A percentile compares a stretch with the other conserved stretches of the same genome.
phyloP scores from a whole-genome alignment of 1,140 invertebrate genomes.

The Drosophila kepulauana region DNA sequence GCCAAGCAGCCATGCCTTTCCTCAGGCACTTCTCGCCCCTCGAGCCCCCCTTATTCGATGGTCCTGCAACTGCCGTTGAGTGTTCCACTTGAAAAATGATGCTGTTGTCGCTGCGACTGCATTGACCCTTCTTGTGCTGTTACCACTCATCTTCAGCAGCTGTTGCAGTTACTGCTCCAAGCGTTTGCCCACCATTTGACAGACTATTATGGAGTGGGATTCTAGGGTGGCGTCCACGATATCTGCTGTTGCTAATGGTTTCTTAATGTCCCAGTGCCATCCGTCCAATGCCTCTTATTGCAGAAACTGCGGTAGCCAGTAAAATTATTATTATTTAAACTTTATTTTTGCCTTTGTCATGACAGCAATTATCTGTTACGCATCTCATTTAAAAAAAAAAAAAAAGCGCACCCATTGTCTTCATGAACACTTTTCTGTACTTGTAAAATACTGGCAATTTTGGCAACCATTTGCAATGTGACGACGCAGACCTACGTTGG shows the following conservation, averaged over 20 bases:
- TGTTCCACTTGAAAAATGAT: conserved; percentile 75
- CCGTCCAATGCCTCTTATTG: conserved; percentile 26
- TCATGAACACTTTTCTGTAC: conserved; percentile 42
- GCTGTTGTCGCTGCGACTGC: conserved; percentile 61
- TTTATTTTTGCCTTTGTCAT: conserved; percentile 79
- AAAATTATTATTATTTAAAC: conserved; percentile 81
- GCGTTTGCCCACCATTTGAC: conserved; percentile 46
- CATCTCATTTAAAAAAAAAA: background rate
- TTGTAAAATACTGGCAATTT: conserved; percentile 59
- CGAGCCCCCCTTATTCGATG: conserved; percentile 5
- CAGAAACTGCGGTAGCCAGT: conserved; percentile 47
- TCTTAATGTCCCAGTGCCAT: conserved; percentile 67
- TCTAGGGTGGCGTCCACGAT: conserved; percentile 1
- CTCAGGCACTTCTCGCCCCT: conserved; percentile 17
- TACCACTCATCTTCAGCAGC: conserved; percentile 40
- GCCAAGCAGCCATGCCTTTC: conserved; percentile 33
- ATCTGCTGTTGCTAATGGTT: conserved; percentile 73
- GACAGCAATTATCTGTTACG: conserved; percentile 71
- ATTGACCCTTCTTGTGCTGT: conserved; percentile 67
- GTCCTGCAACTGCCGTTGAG: conserved; percentile 48
- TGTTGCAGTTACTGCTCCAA: conserved; percentile 56
- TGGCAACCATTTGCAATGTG: conserved; percentile 32
- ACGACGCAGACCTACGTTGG: conserved; percentile 53
- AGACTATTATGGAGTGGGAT: conserved; percentile 15
- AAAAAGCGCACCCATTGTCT: background rate